phyloP scores from a whole-genome alignment of 2,113 vertebrate genomes.

The Macquaria australasica region DNA sequence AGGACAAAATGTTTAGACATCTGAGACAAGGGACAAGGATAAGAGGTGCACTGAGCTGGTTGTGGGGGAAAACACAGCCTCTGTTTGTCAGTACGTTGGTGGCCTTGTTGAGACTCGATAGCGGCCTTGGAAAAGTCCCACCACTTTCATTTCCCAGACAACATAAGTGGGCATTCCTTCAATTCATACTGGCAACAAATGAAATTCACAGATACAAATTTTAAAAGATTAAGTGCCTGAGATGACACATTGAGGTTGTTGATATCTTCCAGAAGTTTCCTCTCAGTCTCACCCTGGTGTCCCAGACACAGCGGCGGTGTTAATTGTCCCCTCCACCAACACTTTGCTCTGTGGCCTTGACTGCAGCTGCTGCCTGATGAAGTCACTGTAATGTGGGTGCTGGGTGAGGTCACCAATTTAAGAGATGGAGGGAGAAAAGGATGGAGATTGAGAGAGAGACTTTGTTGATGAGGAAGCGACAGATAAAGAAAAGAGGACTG shows the following conservation, averaged over 20 bases:
- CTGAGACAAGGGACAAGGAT: not conserved
- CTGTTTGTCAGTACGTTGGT: conserved; percentile 8
- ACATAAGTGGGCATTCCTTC: conserved; percentile 35
- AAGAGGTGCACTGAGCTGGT: not conserved
- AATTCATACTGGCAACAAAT: conserved; percentile 12
- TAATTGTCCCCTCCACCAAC: conserved; percentile 63
- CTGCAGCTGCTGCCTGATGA: conserved; percentile 70
- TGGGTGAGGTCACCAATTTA: conserved; percentile 66
- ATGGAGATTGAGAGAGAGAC: conserved; percentile 29
- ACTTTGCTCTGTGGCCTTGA: conserved; percentile 56
- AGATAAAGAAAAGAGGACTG: conserved; percentile 42
- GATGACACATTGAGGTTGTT: conserved; percentile 23
- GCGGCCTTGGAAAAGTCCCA: conserved; percentile 30
- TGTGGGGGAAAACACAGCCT: conserved; percentile 1
- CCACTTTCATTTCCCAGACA: conserved; percentile 40
- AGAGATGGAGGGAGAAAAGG: conserved; percentile 36
- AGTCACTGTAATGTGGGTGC: conserved; percentile 71
- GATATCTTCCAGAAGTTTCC: conserved; percentile 38
- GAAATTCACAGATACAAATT: conserved; percentile 41
- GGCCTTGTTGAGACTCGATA: conserved; percentile 25
- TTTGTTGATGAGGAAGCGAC: conserved; percentile 52
- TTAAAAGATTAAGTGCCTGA: not conserved
- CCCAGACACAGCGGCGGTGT: conserved; percentile 48
- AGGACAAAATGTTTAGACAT: not conserved
- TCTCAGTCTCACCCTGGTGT: conserved; percentile 20